These are phyloP conservation scores for Riparia riparia DNA, from an alignment of 2,113 vertebrate genomes.

Conservation along the genomic window DNA sequence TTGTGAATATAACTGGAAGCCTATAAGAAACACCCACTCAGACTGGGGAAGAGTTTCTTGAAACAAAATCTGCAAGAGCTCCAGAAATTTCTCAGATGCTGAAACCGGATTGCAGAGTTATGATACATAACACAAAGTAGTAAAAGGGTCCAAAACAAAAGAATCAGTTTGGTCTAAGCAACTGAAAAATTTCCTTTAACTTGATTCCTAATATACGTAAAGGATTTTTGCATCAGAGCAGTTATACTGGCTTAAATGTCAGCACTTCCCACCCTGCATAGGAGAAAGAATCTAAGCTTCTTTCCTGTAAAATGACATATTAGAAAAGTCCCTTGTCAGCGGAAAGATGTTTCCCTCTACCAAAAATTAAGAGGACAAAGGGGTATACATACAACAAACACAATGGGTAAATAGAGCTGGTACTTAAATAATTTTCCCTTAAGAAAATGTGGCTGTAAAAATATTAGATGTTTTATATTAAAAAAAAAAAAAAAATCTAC, in stretches of 20 bases:
- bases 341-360: neutral
- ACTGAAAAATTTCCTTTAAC: neutral
- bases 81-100: neutral
- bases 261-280: neutral
- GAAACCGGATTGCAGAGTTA: neutral
- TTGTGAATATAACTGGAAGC: conserved; percentile 14
- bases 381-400: neutral
- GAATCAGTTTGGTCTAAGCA: neutral
- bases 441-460: neutral
- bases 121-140: neutral
- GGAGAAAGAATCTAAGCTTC: neutral
- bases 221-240: neutral
- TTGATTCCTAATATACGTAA: neutral
- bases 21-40: neutral
- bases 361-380: neutral
- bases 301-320: neutral
- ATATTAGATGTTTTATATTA: neutral
- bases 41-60: neutral
- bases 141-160: neutral
- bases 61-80: neutral
- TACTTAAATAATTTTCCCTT: neutral
- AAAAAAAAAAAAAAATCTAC: neutral
- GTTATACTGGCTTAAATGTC: neutral
- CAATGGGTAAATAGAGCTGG: neutral
- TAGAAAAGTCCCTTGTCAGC: neutral